phyloP scores from a whole-genome alignment of 2,888 invertebrate species.

The Hyalella azteca region DNA sequence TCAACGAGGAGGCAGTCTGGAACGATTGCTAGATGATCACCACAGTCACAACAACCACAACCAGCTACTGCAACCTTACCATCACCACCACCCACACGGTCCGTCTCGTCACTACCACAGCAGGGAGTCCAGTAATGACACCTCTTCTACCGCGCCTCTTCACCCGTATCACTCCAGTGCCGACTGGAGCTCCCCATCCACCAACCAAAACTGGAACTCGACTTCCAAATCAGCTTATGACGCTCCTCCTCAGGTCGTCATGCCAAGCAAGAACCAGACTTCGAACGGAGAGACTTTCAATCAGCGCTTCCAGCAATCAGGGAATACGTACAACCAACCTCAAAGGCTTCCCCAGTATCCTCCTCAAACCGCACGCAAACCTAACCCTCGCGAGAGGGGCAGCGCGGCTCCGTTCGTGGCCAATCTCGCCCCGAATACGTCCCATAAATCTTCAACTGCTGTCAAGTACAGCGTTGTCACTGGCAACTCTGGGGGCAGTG shows the following conservation, averaged over 20 bases:
- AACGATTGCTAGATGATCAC: conserved; percentile 35
- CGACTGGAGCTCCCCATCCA: neutral
- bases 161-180: conserved; percentile 26
- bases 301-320: neutral
- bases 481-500: neutral
- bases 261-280: neutral
- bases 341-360: neutral
- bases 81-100: conserved; percentile 50
- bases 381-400: neutral
- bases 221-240: neutral
- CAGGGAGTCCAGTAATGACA: conserved; percentile 53
- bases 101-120: conserved; percentile 46
- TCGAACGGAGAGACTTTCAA: neutral
- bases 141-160: conserved; percentile 57
- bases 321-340: neutral
- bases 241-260: neutral
- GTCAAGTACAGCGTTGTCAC: neutral
- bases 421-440: neutral
- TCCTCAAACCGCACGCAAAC: neutral
- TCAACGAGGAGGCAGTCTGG: conserved; percentile 37
- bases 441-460: conserved; percentile 9
- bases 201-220: conserved; percentile 24
- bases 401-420: neutral
- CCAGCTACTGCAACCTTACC: conserved; percentile 45
- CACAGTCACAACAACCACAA: conserved; percentile 33